phyloP scores from a whole-genome alignment of 2,797 vertebrate species.

The Dallia pectoralis region DNA sequence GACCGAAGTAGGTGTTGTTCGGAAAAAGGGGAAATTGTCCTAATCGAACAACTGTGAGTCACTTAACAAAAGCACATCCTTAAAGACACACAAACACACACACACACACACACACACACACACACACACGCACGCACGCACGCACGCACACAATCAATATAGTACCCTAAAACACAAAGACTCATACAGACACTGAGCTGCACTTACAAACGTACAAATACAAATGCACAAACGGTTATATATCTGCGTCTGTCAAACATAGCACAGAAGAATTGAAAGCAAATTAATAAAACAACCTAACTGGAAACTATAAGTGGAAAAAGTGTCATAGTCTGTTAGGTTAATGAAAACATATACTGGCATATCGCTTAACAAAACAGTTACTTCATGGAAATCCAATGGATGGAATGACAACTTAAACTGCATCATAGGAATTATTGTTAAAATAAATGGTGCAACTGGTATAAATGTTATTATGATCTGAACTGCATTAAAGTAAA shows the following conservation, averaged over 20 bases:
- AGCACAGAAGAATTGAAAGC: not conserved
- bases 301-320: slow-evolving; percentile 2
- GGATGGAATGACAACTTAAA: not conserved
- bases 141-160: slow-evolving; percentile 7
- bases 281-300: not conserved
- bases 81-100: slow-evolving; percentile 29
- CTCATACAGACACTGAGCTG: not conserved
- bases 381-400: not conserved
- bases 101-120: slow-evolving; percentile 21
- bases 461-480: not conserved
- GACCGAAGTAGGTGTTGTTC: slow-evolving; percentile 20
- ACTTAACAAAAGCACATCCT: slow-evolving; percentile 47
- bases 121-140: slow-evolving; percentile 14
- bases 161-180: not conserved
- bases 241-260: not conserved
- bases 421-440: not conserved
- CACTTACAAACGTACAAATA: not conserved
- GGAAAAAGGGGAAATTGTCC: slow-evolving; percentile 49
- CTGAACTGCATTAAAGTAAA: not conserved
- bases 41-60: slow-evolving; percentile 58
- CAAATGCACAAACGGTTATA: too few species aligned
- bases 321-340: not conserved
- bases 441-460: not conserved
- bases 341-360: not conserved
- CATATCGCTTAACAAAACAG: not conserved